Conservation (phyloP, 2,113 vertebrate genomes). For the Petrocephalus microphthalmus region DNA sequence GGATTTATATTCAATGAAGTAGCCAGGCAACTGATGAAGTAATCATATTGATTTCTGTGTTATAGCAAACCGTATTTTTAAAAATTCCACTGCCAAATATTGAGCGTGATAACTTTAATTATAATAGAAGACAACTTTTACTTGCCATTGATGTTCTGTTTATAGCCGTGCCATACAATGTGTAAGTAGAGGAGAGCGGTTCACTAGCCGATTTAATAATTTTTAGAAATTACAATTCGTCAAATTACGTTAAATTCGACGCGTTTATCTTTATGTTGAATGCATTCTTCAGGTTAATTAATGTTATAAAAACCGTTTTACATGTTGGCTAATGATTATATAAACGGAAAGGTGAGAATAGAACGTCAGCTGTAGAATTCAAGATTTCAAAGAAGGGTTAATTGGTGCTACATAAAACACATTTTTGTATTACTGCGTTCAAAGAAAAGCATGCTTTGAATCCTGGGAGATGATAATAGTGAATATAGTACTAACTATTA, state of each 20-base stretch:
- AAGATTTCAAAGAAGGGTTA: background rate
- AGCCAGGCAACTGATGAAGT: no score
- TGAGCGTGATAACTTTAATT: background rate
- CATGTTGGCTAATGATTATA: background rate
- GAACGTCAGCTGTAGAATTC: background rate
- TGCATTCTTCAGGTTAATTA: background rate
- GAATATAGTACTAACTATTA: background rate
- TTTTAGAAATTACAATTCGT: background rate
- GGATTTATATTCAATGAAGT: background rate
- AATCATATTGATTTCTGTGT: background rate
- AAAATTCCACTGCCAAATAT: background rate
- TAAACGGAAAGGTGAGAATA: background rate
- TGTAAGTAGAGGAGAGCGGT: background rate
- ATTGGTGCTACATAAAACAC: background rate
- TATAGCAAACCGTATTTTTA: background rate
- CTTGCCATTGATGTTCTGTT: background rate
- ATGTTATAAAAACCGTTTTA: background rate
- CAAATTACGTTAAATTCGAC: background rate
- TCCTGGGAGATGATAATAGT: background rate
- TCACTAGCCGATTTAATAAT: background rate
- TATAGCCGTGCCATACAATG: background rate
- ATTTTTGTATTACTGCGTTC: background rate
- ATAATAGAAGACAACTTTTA: conserved; percentile 4
- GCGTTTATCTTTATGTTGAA: background rate
- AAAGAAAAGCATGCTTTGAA: background rate